Base-by-base conservation (phyloP, 2,888 invertebrate species). In the Mythimna loreyi region DNA sequence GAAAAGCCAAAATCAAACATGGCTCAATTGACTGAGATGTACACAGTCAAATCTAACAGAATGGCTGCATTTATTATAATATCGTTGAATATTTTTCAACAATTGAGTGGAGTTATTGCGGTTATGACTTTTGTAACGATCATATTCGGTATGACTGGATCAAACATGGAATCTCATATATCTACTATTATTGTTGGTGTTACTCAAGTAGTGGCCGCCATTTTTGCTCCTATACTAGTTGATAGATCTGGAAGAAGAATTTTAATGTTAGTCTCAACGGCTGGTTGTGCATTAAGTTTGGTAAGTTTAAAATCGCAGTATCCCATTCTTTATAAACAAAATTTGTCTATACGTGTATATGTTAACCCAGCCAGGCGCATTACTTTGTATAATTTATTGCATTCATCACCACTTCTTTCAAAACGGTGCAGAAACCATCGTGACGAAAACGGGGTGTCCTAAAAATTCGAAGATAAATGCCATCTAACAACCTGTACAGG, bases 151-250 rank as follows among this genome's bases (percentile, higher is more conserved):
- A 19, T 87, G 23, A 90, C 91, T n/a, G 86, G 85, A 0, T 91
- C 89, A 0, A 82, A 86, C 0, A 75, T 92, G 36, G 76, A 84
- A 3, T 85, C 92, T 0, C 72, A 87, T 67, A 68, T 92, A 63
- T 90, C 90, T 0, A 91, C 91, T 3, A 91, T 92, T 3, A 83
- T 91, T 11, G 87, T 92, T 25, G 91, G 90, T 13, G 36, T 87
- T 0, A 89, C 89, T 0, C 90, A 91, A 63, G 59, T 92, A 0
- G 45, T 80, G 3, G 85, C 90, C 0, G 88, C 90, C 52, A 70
- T 64, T 6, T 69, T 91, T 2, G 83, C 90, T 0, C 90, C 92
- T 0, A 60, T 90, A 5, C 88, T 90, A 43, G 87, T 92, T 0
- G 92, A 92, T 23, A 86, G 83, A 71, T 63, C 75, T 77, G 92